Conservation (phyloP, 2,113 vertebrate genomes). For the Anolis sagrei region DNA sequence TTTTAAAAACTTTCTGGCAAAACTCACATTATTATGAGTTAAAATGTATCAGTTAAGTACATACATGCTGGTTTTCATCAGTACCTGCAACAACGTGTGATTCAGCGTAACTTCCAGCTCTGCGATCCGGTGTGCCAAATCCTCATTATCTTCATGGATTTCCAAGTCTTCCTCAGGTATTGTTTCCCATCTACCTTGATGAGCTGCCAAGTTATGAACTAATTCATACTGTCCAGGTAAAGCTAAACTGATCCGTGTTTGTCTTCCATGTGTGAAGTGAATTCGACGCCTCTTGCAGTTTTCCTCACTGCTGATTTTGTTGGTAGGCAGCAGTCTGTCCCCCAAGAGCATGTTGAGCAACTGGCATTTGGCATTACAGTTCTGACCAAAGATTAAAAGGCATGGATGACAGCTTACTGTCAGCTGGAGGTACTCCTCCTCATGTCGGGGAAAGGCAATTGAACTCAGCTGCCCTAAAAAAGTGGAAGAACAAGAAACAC, state of each 20-base stretch:
- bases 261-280: constrained; percentile 88
- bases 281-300: constrained; percentile 88
- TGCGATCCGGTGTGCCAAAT: constrained; percentile 86
- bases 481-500: neutral
- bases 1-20: neutral
- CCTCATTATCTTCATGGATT: constrained; percentile 86
- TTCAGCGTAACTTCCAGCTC: constrained; percentile 94
- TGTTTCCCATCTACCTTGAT: constrained; percentile 92
- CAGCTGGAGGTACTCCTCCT: constrained; percentile 91
- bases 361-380: constrained; percentile 87
- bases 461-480: constrained; percentile 84
- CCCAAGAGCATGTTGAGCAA: constrained; percentile 91
- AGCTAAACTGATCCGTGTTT: constrained; percentile 86
- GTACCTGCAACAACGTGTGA: constrained; percentile 91
- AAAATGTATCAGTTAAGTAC: rapidly evolving
- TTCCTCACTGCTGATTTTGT: constrained; percentile 68
- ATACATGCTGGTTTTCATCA: rapidly evolving
- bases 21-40: neutral
- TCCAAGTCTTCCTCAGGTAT: constrained; percentile 92
- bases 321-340: constrained; percentile 85
- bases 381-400: constrained; percentile 91
- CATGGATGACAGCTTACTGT: constrained; percentile 86
- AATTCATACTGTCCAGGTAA: constrained; percentile 94
- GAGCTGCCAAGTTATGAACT: constrained; percentile 88
- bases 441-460: constrained; percentile 87